Base-by-base conservation (phyloP, 2,113 vertebrate genomes). In the Pavo muticus region DNA sequence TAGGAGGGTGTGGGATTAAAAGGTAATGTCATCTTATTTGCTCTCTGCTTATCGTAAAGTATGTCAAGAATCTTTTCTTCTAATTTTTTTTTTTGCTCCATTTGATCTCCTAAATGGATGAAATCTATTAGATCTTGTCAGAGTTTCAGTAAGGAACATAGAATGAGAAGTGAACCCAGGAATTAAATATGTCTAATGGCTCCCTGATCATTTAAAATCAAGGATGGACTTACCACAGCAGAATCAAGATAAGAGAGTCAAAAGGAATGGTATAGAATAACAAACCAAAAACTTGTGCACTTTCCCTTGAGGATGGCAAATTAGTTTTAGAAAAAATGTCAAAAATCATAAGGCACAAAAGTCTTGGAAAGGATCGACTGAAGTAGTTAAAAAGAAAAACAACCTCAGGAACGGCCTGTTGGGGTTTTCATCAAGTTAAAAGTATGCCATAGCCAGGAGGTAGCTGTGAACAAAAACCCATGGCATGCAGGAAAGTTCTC, bases 361-460 rank as follows among this genome's bases (percentile, higher is more conserved):
- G 42, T 64, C n/a, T 76, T 85, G 1, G 50, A 70, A 40, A 64
- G 18, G 63, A 37, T 85, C 2, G 68, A 57, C 27, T 52, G 61
- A 87, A n/a, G 35, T 15, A 76, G n/a, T 73, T 85, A 30, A 47
- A 68, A 88, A 44, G 12, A 23, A 65, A 32, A 84, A 48, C 15
- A 70, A 30, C 29, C 57, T 65, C n/a, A 23, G 5, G 6, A 74
- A 47, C 5, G 72, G 60, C 80, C 75, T 83, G 40, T 57, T 69
- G 57, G 72, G 72, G 72, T 45, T 96, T 83, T 76, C 85, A 83
- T 30, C 54, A 90, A 72, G 79, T 86, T 90, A 80, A 70, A 86
- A 80, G 37, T 14, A 60, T 63, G 64, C 35, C 42, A 59, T 11
- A 84, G 72, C 19, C 72, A 91, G 68, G 71, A 83, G 40, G 72